Evolutionary conservation across 1,140 invertebrate species (phyloP).

Genomic region (Amyelois transitella): DNA sequence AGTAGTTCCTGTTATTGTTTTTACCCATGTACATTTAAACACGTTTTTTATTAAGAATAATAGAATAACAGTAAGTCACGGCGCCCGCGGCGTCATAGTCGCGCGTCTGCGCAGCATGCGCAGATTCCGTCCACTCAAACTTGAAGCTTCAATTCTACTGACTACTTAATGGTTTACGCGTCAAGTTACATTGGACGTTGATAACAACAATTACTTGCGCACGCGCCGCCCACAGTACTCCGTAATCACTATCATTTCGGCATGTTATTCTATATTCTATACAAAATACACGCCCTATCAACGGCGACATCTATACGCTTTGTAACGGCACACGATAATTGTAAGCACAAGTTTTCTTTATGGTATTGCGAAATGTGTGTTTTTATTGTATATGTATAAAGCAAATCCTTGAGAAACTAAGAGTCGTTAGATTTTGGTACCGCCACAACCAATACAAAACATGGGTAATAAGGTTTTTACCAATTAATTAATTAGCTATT

Average conservation of each 20-base stretch:
- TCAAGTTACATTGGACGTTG: constrained; percentile 8
- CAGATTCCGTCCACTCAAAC: background rate
- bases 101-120: constrained; percentile 37
- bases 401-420: background rate
- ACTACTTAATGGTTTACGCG: background rate
- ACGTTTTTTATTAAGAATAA: constrained; percentile 26
- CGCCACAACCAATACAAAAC: no score
- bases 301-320: constrained; percentile 37
- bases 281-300: constrained; percentile 52
- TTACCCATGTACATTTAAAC: background rate
- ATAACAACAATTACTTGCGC: constrained; percentile 64
- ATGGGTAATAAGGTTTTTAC: no score
- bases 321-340: constrained; percentile 4
- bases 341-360: background rate
- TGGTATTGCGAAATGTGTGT: background rate
- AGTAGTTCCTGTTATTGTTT: background rate
- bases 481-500: no score
- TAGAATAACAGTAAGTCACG: constrained; percentile 29
- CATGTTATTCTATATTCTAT: constrained; percentile 64
- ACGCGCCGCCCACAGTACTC: constrained; percentile 42
- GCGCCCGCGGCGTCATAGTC: constrained; percentile 31
- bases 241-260: constrained; percentile 68
- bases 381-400: background rate
- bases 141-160: background rate
- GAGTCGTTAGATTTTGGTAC: no score